These are phyloP conservation scores for Pseudoatta argentina DNA, from an alignment of 1,140 invertebrate species.

Conservation along the genomic window DNA sequence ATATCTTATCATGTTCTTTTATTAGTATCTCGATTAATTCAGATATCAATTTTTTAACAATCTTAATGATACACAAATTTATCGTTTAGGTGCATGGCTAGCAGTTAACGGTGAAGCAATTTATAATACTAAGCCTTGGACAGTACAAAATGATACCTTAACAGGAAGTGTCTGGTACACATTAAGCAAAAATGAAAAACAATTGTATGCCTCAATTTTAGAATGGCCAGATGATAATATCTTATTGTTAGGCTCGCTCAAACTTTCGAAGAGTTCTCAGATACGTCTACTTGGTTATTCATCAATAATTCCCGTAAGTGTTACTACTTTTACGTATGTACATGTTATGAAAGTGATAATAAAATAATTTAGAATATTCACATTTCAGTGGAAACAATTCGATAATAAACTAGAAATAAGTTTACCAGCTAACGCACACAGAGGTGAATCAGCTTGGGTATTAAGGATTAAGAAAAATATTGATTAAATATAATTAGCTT, in stretches of 20 bases:
- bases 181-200: slow-evolving; percentile 80
- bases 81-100: slow-evolving; percentile 90
- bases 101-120: slow-evolving; percentile 95
- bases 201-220: slow-evolving; percentile 89
- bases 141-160: slow-evolving; percentile 93
- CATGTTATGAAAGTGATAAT: slow-evolving; percentile 27
- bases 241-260: slow-evolving; percentile 84
- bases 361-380: slow-evolving; percentile 25
- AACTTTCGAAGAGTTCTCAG: slow-evolving; percentile 29
- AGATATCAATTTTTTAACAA: slow-evolving; percentile 14
- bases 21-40: neutral
- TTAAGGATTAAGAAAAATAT: slow-evolving; percentile 69
- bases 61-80: neutral
- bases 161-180: slow-evolving; percentile 93
- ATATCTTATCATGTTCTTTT: slow-evolving; percentile 13
- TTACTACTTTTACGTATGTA: slow-evolving; percentile 64
- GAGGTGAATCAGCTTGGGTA: slow-evolving; percentile 82
- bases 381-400: slow-evolving; percentile 76
- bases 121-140: slow-evolving; percentile 93
- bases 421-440: slow-evolving; percentile 76
- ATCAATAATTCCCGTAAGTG: slow-evolving; percentile 62
- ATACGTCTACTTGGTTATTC: slow-evolving; percentile 73
- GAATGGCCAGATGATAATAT: slow-evolving; percentile 89
- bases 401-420: slow-evolving; percentile 66
- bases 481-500: neutral